Percentiles rank a stretch among this genome's conserved stretches.
These are phyloP conservation scores for Anguilla pacifica DNA, from an alignment of 2,797 vertebrate species.

Conservation along the genomic window DNA sequence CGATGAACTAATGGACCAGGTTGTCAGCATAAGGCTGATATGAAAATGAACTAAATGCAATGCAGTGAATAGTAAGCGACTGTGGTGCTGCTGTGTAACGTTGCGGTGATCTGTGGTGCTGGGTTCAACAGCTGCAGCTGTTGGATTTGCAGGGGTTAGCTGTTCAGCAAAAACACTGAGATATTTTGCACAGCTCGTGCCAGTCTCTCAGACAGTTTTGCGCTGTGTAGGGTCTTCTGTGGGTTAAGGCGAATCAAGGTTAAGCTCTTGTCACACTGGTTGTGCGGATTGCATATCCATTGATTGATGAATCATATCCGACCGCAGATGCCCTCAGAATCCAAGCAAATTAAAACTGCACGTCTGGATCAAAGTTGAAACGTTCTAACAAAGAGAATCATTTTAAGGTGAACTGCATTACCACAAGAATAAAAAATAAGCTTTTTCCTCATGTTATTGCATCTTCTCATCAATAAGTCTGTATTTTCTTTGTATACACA, in stretches of 20 bases:
- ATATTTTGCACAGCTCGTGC: constrained; percentile 2
- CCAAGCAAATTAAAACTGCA: neutral
- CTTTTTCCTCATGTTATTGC: neutral
- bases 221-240: neutral
- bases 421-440: neutral
- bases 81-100: constrained; percentile 3
- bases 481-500: neutral
- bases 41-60: constrained; percentile 8
- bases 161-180: constrained; percentile 10
- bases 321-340: neutral
- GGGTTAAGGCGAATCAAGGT: constrained; percentile 1
- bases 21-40: neutral
- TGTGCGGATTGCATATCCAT: neutral
- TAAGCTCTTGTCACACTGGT: neutral
- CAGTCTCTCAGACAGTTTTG: neutral
- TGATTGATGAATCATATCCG: neutral
- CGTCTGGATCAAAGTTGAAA: neutral
- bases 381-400: neutral
- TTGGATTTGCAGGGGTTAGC: constrained; percentile 1
- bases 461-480: neutral
- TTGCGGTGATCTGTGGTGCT: constrained; percentile 1
- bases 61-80: constrained; percentile 7
- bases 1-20: neutral
- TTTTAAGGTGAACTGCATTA: neutral
- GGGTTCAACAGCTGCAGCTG: constrained; percentile 20